Percentiles rank a stretch among this genome's conserved stretches.
These are phyloP conservation scores for Atethmia centrago DNA, from an alignment of 2,888 invertebrate genomes.

Conservation along the genomic window DNA sequence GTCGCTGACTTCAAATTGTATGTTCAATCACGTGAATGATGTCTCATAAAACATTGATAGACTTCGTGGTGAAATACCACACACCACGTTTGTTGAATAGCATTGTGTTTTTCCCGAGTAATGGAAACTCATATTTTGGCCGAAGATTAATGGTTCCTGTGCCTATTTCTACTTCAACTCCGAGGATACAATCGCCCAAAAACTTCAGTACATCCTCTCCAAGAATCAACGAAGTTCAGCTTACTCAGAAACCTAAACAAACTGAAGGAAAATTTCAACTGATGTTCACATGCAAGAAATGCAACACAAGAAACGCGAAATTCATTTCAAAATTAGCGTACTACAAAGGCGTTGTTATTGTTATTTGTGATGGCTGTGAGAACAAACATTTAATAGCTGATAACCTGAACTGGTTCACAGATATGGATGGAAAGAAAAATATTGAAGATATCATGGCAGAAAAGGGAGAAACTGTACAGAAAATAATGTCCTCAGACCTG, in stretches of 20 bases:
- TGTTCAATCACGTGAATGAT: constrained; percentile 66
- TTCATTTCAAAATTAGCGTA: constrained; percentile 96
- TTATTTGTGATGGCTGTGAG: constrained; percentile 96
- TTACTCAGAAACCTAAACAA: constrained; percentile 72
- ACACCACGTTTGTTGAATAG: constrained; percentile 85
- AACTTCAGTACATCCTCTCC: constrained; percentile 77
- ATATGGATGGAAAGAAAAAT: constrained; percentile 94
- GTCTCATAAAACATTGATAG: constrained; percentile 85
- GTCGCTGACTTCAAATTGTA: neutral
- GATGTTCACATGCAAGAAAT: constrained; percentile 97
- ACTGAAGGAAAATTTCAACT: constrained; percentile 92
- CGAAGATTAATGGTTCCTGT: constrained; percentile 77
- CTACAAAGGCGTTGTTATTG: constrained; percentile 97
- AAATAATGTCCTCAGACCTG: constrained; percentile 86
- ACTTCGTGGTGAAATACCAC: constrained; percentile 87
- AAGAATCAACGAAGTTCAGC: constrained; percentile 75
- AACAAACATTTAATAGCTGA: constrained; percentile 99
- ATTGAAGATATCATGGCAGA: constrained; percentile 97
- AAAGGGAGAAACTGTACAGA: constrained; percentile 95
- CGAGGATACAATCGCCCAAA: constrained; percentile 80
- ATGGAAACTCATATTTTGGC: constrained; percentile 86
- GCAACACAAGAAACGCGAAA: constrained; percentile 94
- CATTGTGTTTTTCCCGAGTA: constrained; percentile 86
- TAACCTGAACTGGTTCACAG: constrained; percentile 98
- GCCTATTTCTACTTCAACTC: constrained; percentile 78